Conservation (phyloP, 2,113 vertebrate species). For the Dasyprocta punctata region DNA sequence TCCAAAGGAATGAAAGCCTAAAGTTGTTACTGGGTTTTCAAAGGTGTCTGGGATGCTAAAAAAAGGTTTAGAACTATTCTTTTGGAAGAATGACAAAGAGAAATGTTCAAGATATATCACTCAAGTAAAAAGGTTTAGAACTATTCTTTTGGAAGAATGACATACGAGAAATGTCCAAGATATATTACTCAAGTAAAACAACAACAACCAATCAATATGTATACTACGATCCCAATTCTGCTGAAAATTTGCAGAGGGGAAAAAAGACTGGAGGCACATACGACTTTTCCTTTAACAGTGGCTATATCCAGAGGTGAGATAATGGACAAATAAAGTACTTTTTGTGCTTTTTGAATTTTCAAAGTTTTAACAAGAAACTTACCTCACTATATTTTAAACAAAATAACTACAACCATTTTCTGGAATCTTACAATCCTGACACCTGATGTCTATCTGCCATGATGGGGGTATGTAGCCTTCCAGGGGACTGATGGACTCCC, state of each 20-base stretch:
- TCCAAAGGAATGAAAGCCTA: neutral
- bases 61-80: neutral
- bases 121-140: neutral
- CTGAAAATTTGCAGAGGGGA: neutral
- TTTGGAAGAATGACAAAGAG: neutral
- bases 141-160: neutral
- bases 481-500: neutral
- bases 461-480: too few relatives aligned
- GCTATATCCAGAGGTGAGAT: neutral
- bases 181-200: neutral
- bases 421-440: neutral
- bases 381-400: slow-evolving; percentile 9
- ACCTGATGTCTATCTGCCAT: neutral
- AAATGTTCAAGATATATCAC: neutral
- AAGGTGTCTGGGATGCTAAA: neutral
- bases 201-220: neutral
- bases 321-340: neutral
- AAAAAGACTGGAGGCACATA: neutral
- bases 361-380: neutral
- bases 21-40: neutral
- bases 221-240: neutral
- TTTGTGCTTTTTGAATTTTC: neutral
- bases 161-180: neutral
- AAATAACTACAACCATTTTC: neutral
- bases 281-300: neutral